Evolutionary conservation across 2,113 vertebrate genomes (phyloP).

Genomic region (Mirounga angustirostris): DNA sequence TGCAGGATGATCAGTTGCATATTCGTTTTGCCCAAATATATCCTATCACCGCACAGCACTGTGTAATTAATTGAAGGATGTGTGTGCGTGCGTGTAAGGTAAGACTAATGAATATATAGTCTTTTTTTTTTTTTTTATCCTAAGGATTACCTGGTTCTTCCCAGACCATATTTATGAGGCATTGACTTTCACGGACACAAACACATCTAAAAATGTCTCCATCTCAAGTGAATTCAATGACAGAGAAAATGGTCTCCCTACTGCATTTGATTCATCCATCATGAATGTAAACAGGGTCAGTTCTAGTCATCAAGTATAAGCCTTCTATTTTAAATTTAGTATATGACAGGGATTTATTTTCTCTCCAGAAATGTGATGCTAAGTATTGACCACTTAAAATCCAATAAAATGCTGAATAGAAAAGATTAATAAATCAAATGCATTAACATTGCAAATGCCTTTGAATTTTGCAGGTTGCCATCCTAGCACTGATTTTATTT

Average conservation of each 20-base stretch:
- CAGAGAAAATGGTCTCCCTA: constrained; percentile 9
- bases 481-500: constrained; percentile 36
- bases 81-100: too few species aligned
- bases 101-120: neutral
- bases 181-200: constrained; percentile 46
- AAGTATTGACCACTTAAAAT: constrained; percentile 64
- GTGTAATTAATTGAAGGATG: neutral
- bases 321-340: constrained; percentile 49
- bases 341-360: constrained; percentile 49
- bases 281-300: constrained; percentile 31
- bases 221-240: neutral
- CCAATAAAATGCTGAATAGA: constrained; percentile 49
- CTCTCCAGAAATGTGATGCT: constrained; percentile 57
- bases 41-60: neutral
- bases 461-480: constrained; percentile 54
- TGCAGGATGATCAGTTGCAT: neutral
- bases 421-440: constrained; percentile 68
- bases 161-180: neutral
- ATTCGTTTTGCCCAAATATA: neutral
- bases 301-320: constrained; percentile 11
- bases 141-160: neutral
- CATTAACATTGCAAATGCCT: constrained; percentile 70
- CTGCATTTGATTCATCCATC: constrained; percentile 39
- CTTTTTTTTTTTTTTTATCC: neutral
- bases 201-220: constrained; percentile 53